phyloP scores from a whole-genome alignment of 92 coral and sea anemone species.

The Paragorgia papillata region DNA sequence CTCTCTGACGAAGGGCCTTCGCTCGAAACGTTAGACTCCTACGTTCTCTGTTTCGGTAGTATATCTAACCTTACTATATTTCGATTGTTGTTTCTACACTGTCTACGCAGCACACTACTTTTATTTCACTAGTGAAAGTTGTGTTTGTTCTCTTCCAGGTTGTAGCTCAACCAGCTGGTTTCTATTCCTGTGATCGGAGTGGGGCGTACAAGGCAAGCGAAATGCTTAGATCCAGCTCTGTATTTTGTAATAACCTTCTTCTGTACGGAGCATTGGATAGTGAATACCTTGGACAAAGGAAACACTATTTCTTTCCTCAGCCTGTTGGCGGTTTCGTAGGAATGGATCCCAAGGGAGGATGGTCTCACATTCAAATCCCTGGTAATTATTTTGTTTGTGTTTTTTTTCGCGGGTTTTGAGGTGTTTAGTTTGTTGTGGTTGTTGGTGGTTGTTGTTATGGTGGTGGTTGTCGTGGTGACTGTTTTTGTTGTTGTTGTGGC shows the following conservation, averaged over 20 bases:
- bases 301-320: slow-evolving; percentile 72
- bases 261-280: slow-evolving; percentile 75
- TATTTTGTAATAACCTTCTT: slow-evolving; percentile 63
- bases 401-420: background rate
- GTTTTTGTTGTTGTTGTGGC: background rate
- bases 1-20: too few relatives aligned
- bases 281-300: slow-evolving; percentile 59
- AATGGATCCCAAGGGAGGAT: slow-evolving; percentile 86
- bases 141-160: slow-evolving; percentile 54
- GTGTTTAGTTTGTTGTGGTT: too few relatives aligned
- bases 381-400: slow-evolving; percentile 44
- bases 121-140: too few relatives aligned
- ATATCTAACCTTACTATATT: too few relatives aligned
- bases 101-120: too few relatives aligned
- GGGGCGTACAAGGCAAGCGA: slow-evolving; percentile 80
- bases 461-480: background rate
- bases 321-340: slow-evolving; percentile 92
- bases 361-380: slow-evolving; percentile 96
- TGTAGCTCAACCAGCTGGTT: slow-evolving; percentile 74
- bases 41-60: too few relatives aligned
- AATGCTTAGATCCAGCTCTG: slow-evolving; percentile 73
- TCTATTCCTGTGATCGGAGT: slow-evolving; percentile 91
- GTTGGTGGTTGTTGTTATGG: background rate
- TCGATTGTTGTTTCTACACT: too few relatives aligned
- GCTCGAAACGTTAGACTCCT: too few relatives aligned